Evolutionary conservation across 2,888 invertebrate species (phyloP).

Genomic region (Phyllotreta striolata): DNA sequence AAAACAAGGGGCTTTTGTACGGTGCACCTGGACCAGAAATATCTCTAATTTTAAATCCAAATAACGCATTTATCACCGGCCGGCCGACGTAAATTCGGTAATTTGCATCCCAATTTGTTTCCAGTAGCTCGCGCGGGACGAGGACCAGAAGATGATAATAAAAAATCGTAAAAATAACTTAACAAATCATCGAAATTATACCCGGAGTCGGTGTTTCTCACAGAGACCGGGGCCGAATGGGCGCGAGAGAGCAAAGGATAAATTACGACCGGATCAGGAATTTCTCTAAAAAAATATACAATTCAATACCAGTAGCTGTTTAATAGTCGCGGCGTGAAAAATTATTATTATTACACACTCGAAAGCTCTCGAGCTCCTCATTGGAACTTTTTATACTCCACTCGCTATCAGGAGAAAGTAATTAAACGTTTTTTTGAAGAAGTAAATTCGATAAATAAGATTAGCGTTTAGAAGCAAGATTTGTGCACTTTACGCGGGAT

Average conservation of each 20-base stretch:
- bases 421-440: no score
- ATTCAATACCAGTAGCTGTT: constrained; percentile 53
- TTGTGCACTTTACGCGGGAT: no score
- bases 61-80: constrained; percentile 53
- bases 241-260: constrained; percentile 38
- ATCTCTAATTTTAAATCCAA: constrained; percentile 54
- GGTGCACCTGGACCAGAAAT: constrained; percentile 38
- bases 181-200: constrained; percentile 56
- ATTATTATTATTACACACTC: no score
- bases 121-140: constrained; percentile 49
- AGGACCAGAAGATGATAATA: no score
- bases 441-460: no score
- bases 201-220: constrained; percentile 44
- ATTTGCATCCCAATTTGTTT: constrained; percentile 56
- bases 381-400: no score
- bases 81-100: constrained; percentile 53
- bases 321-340: not conserved
- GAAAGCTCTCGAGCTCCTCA: no score
- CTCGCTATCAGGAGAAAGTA: no score
- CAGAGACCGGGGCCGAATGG: no score
- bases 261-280: constrained; percentile 45
- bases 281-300: constrained; percentile 44
- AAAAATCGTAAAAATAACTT: constrained; percentile 49
- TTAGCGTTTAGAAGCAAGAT: no score
- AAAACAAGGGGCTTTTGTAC: constrained; percentile 34